phyloP scores from a whole-genome alignment of 2,888 invertebrate genomes.

The Tetragnatha montana region DNA sequence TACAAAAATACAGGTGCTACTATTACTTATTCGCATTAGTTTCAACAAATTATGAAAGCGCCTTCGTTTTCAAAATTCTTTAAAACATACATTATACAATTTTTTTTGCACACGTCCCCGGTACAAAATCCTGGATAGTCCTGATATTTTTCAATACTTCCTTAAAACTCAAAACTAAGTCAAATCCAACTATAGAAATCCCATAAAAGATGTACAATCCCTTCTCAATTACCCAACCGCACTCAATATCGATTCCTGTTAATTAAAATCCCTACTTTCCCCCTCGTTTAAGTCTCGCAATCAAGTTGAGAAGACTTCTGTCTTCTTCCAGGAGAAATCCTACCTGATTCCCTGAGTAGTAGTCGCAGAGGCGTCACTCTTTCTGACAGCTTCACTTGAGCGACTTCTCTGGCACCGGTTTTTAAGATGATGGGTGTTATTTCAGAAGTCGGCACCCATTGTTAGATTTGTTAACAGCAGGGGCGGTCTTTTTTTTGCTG shows the following conservation, averaged over 20 bases:
- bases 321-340: constrained; percentile 7
- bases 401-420: constrained; percentile 10
- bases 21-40: too few species aligned
- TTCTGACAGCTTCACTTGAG: constrained; percentile 38
- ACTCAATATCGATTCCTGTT: constrained; percentile 30
- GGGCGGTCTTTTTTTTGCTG: constrained; percentile 28
- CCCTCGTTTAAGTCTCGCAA: constrained; percentile 45
- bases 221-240: too few species aligned
- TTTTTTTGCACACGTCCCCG: too few species aligned
- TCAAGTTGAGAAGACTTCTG: constrained; percentile 39
- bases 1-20: too few species aligned
- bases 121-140: neutral
- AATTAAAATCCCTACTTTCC: constrained; percentile 53
- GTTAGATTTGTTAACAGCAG: constrained; percentile 60
- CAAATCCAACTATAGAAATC: too few species aligned
- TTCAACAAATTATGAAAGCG: too few species aligned
- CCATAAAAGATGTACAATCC: too few species aligned
- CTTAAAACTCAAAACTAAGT: too few species aligned
- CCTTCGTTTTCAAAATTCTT: too few species aligned
- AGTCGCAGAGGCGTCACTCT: constrained; percentile 19
- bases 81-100: too few species aligned
- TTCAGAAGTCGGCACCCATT: constrained; percentile 45
- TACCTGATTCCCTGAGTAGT: neutral
- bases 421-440: constrained; percentile 60
- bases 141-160: neutral